Percentiles rank a stretch among this genome's conserved stretches.
Conservation (phyloP, 2,113 vertebrate species). For the Hippocampus abdominalis region DNA sequence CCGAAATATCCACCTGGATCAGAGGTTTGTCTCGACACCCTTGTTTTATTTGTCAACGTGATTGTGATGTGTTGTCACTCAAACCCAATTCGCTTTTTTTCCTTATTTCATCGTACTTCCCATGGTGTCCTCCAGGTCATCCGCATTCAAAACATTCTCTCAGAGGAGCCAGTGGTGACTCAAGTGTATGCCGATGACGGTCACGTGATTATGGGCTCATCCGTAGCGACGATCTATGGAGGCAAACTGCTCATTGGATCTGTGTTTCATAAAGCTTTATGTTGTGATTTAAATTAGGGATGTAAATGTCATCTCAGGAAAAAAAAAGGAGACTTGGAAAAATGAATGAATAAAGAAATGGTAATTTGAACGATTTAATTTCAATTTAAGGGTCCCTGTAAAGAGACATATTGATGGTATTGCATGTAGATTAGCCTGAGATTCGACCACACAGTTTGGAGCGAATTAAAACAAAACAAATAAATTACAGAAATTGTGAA, state of each 20-base stretch:
- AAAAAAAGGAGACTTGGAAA: background rate
- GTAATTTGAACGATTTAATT: background rate
- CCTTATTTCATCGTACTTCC: background rate
- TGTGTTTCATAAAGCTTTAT: slow-evolving; percentile 83
- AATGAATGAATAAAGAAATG: background rate
- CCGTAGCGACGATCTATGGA: slow-evolving; percentile 74
- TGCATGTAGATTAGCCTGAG: background rate
- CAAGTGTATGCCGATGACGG: slow-evolving; percentile 82
- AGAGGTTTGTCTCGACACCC: slow-evolving; percentile 74
- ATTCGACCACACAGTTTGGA: background rate
- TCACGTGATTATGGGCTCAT: slow-evolving; percentile 79
- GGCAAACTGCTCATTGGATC: slow-evolving; percentile 85
- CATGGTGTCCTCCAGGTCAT: slow-evolving; percentile 67
- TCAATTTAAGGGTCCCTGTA: background rate
- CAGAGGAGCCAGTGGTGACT: slow-evolving; percentile 78
- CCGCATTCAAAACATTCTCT: slow-evolving; percentile 82
- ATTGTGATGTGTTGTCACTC: background rate
- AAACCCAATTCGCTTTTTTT: background rate
- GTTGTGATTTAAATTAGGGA: slow-evolving; percentile 75
- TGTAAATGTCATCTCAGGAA: background rate
- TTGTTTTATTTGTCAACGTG: background rate
- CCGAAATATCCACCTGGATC: slow-evolving; percentile 79
- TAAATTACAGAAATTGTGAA: background rate
- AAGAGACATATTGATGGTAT: background rate
- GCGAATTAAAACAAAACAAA: background rate